Evolutionary conservation across 2,797 vertebrate species (phyloP).

Genomic region (Tachyglossus aculeatus): DNA sequence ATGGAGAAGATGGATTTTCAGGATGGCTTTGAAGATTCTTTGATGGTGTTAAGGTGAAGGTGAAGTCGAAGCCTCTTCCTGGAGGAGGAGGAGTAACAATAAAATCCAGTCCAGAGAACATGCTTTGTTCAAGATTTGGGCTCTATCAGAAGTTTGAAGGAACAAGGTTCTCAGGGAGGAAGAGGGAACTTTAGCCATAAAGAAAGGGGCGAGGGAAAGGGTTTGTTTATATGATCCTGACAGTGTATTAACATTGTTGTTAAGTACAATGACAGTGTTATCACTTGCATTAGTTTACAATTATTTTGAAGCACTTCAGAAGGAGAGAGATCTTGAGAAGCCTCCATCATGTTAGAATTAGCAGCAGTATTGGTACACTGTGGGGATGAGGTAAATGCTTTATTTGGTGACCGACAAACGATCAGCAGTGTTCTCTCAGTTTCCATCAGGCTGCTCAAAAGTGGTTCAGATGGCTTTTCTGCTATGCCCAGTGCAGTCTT

Average conservation of each 20-base stretch:
- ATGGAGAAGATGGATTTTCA: too few species aligned
- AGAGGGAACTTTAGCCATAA: too few species aligned
- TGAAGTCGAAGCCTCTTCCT: too few species aligned
- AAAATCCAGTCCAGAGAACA: background rate
- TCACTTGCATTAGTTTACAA: accelerated
- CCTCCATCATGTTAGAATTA: too few species aligned
- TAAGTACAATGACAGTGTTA: background rate
- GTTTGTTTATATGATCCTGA: background rate
- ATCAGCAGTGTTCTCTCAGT: background rate
- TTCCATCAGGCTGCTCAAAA: background rate
- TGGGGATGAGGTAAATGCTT: background rate
- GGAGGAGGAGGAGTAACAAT: too few species aligned
- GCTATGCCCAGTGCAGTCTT: too few species aligned
- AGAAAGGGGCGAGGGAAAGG: background rate
- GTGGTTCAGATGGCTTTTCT: background rate
- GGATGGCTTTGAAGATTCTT: too few species aligned
- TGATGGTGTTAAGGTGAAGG: too few species aligned
- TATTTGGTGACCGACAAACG: background rate
- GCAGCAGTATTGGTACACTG: too few species aligned
- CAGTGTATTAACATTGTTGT: background rate
- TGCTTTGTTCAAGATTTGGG: background rate
- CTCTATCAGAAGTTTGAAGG: background rate
- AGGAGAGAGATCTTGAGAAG: too few species aligned
- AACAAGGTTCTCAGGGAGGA: background rate
- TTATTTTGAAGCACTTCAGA: background rate